Conservation (phyloP, 2,888 invertebrate genomes). For the Chalcosyrphus nemorum region DNA sequence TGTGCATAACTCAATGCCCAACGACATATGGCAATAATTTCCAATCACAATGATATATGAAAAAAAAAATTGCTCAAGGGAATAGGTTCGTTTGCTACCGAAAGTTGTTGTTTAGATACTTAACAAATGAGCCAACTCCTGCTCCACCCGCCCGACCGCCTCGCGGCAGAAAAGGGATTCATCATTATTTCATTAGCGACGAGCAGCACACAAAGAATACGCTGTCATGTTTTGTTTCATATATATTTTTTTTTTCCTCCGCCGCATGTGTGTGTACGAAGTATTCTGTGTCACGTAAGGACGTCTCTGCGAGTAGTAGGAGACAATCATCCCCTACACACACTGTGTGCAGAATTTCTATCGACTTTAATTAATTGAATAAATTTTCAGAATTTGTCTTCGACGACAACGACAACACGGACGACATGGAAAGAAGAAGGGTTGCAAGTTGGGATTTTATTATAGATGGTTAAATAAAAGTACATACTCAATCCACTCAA, state of each 20-base stretch:
- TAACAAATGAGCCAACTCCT: slow-evolving; percentile 56
- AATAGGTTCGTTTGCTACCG: slow-evolving; percentile 45
- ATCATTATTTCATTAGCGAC: slow-evolving; percentile 73
- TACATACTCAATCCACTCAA: slow-evolving; percentile 42
- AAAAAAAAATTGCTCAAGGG: slow-evolving; percentile 57
- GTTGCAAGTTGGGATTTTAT: slow-evolving; percentile 60
- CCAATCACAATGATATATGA: slow-evolving; percentile 73
- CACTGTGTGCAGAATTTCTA: slow-evolving; percentile 69
- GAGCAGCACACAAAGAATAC: slow-evolving; percentile 20
- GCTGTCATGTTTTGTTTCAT: slow-evolving; percentile 66
- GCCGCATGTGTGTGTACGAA: slow-evolving; percentile 11
- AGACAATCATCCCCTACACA: slow-evolving; percentile 51
- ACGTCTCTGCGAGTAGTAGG: slow-evolving; percentile 46
- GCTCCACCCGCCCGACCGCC: neutral
- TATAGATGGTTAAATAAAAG: slow-evolving; percentile 70
- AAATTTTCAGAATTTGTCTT: slow-evolving; percentile 71
- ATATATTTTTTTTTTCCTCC: slow-evolving; percentile 14
- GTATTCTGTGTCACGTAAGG: slow-evolving; percentile 58
- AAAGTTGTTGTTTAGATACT: slow-evolving; percentile 70
- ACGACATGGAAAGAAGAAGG: slow-evolving; percentile 42
- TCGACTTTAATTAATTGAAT: slow-evolving; percentile 74
- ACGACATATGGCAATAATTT: slow-evolving; percentile 74
- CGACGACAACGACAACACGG: slow-evolving; percentile 36
- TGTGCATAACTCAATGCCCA: slow-evolving; percentile 73
- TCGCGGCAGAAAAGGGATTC: slow-evolving; percentile 57